Evolutionary conservation across 2,888 invertebrate genomes (phyloP).

Genomic region (Euphydryas editha): DNA sequence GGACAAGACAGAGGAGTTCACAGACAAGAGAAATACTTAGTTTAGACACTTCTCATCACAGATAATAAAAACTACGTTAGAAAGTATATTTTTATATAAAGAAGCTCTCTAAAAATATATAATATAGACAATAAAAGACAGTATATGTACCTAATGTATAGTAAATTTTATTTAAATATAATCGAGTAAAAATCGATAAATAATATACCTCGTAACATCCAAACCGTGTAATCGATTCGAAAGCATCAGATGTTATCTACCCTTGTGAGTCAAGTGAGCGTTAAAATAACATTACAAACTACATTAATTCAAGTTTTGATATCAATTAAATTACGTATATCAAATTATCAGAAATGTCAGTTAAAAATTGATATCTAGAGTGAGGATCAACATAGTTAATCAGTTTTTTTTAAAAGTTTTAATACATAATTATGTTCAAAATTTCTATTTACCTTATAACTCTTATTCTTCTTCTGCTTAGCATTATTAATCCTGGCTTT

Average conservation of each 20-base stretch:
- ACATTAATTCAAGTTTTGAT: background rate
- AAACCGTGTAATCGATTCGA: conserved; percentile 20
- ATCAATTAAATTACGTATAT: background rate
- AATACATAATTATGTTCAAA: too few relatives aligned
- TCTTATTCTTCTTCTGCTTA: too few relatives aligned
- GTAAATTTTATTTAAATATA: background rate
- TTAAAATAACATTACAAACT: conserved; percentile 38
- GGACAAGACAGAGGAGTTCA: too few relatives aligned
- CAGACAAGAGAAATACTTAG: too few relatives aligned
- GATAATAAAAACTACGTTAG: too few relatives aligned
- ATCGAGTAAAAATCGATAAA: background rate
- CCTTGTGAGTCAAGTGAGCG: conserved; percentile 45
- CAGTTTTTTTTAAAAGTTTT: background rate
- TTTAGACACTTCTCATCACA: too few relatives aligned
- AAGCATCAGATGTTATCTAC: conserved; percentile 29
- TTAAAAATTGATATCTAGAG: background rate
- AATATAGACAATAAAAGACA: background rate
- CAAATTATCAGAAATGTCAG: background rate
- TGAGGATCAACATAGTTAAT: background rate
- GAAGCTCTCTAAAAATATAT: too few relatives aligned
- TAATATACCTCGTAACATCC: conserved; percentile 6
- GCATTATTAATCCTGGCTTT: too few relatives aligned
- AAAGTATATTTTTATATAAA: too few relatives aligned
- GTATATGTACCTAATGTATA: too few relatives aligned
- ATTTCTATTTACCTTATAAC: too few relatives aligned